A percentile compares a stretch with the other conserved stretches of the same genome.
These are phyloP conservation scores for Cryptoblepharus egeriae DNA, from an alignment of 2,797 vertebrate genomes.

Conservation along the genomic window DNA sequence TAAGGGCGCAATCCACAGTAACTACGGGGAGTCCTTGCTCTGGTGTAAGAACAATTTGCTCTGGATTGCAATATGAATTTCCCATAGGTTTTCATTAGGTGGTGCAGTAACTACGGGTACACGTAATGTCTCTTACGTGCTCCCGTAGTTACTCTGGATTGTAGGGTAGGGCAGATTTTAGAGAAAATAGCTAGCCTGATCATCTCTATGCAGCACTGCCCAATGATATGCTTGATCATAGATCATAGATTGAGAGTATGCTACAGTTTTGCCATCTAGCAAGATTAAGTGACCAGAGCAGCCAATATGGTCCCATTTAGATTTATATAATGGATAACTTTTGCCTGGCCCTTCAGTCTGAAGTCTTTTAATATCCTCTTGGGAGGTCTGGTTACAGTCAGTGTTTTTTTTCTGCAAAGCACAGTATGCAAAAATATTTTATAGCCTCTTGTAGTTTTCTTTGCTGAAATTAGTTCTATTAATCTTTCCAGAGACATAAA, in stretches of 20 bases:
- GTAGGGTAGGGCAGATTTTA: neutral
- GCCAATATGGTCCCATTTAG: neutral
- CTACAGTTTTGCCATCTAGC: neutral
- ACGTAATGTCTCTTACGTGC: too few relatives aligned
- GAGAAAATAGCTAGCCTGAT: neutral
- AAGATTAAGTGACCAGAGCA: neutral
- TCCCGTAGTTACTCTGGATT: too few relatives aligned
- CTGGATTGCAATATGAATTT: too few relatives aligned
- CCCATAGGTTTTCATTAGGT: too few relatives aligned
- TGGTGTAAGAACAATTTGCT: too few relatives aligned
- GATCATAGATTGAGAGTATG: too few relatives aligned
- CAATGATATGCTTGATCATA: too few relatives aligned
- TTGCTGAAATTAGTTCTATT: constrained; percentile 21
- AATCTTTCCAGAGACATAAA: neutral
- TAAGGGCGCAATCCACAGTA: too few relatives aligned
- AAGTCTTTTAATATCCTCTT: neutral
- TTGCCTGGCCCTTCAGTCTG: neutral
- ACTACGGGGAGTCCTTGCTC: too few relatives aligned
- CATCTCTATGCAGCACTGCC: neutral
- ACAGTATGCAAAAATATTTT: constrained; percentile 17
- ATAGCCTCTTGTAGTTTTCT: neutral
- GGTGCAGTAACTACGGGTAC: too few relatives aligned
- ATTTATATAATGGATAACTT: neutral
- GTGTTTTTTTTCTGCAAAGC: neutral
- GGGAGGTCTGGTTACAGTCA: neutral